Conservation (phyloP, 1,140 invertebrate genomes). For the Halesus radiatus region DNA sequence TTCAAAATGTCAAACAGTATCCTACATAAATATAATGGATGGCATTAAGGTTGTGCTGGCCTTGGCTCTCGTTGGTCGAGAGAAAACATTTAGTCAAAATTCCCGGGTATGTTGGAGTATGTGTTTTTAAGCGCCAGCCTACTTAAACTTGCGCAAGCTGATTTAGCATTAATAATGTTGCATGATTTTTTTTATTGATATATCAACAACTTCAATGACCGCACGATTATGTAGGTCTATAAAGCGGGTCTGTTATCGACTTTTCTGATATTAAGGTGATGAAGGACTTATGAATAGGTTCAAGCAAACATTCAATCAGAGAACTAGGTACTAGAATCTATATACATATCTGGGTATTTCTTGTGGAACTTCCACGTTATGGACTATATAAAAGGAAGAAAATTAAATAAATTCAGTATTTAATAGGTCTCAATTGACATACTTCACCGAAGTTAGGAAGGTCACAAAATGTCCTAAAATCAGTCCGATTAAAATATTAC, state of each 20-base stretch:
- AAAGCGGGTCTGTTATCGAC: constrained; percentile 16
- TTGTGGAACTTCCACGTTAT: too few relatives aligned
- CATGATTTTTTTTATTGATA: constrained; percentile 16
- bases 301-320: background rate
- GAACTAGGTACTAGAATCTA: too few relatives aligned
- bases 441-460: background rate
- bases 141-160: constrained; percentile 23
- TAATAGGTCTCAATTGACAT: background rate
- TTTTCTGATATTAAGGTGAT: constrained; percentile 16
- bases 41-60: constrained; percentile 22
- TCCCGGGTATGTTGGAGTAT: background rate
- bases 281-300: constrained; percentile 4
- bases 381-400: too few relatives aligned
- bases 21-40: constrained; percentile 10
- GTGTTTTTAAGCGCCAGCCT: constrained; percentile 24
- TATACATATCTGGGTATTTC: too few relatives aligned
- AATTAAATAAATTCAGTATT: too few relatives aligned
- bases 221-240: background rate
- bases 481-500: too few relatives aligned
- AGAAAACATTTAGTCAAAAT: background rate
- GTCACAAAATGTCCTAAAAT: background rate
- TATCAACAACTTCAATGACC: constrained; percentile 29
- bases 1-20: constrained; percentile 16
- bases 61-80: background rate
- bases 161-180: constrained; percentile 24